phyloP scores from a whole-genome alignment of 2,888 invertebrate species.

The Drosophila picticornis region DNA sequence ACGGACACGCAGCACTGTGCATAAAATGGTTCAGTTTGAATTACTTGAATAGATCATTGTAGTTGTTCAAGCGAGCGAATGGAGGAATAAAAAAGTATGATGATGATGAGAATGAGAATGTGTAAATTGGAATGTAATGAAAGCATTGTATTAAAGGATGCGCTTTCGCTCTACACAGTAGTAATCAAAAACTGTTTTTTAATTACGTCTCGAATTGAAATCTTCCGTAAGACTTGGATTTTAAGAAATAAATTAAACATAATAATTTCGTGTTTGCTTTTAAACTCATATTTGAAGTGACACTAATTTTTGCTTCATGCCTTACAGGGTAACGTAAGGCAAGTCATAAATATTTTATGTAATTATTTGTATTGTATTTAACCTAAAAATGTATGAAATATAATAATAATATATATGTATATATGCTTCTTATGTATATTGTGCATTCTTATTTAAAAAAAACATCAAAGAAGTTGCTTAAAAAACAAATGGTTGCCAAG shows the following conservation, averaged over 20 bases:
- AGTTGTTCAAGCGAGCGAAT: slow-evolving; percentile 7
- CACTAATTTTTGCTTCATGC: no score
- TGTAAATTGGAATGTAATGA: neutral
- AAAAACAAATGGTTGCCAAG: neutral
- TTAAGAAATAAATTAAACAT: neutral
- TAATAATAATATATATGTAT: neutral
- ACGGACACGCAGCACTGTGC: slow-evolving; percentile 39
- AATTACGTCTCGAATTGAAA: neutral
- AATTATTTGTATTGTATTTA: neutral
- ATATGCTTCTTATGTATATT: neutral
- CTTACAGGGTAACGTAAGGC: no score
- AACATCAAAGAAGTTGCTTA: neutral
- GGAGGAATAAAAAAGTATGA: neutral
- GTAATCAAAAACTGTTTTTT: no score
- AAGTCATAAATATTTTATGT: neutral
- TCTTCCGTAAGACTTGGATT: neutral
- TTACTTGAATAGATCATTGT: slow-evolving; percentile 29
- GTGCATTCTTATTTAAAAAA: neutral
- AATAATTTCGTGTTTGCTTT: neutral
- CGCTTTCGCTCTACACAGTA: neutral
- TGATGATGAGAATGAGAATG: neutral
- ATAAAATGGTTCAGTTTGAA: slow-evolving; percentile 26
- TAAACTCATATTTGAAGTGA: neutral
- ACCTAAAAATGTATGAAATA: neutral
- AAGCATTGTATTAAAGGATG: neutral